Evolutionary conservation across 2,797 vertebrate species (phyloP).

Genomic region (Crax fasciolata): DNA sequence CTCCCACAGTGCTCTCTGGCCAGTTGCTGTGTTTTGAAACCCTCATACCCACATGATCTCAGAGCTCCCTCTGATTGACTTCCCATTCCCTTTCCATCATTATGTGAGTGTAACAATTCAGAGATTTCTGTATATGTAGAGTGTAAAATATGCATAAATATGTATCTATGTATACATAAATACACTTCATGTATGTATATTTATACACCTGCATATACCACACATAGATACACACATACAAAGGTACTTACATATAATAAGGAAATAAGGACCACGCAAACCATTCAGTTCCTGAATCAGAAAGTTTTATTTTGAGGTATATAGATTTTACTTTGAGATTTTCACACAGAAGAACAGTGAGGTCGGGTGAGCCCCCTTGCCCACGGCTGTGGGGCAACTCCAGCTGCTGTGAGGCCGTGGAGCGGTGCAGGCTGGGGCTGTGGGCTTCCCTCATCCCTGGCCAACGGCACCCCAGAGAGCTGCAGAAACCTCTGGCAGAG

Average conservation of each 20-base stretch:
- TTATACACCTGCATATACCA: background rate
- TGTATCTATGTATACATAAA: background rate
- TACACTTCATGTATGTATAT: background rate
- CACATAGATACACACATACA: background rate
- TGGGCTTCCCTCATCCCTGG: too few species aligned
- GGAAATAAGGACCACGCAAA: background rate
- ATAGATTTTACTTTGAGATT: background rate
- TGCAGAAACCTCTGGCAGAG: too few species aligned
- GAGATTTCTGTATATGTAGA: background rate
- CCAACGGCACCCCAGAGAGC: too few species aligned
- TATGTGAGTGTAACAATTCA: background rate
- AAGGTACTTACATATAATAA: background rate
- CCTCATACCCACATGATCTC: background rate
- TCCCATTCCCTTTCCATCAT: background rate
- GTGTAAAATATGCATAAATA: background rate
- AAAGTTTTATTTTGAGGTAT: background rate
- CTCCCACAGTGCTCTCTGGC: background rate
- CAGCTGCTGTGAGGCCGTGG: background rate
- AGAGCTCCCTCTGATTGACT: background rate
- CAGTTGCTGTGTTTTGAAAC: background rate
- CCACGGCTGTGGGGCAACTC: fast-evolving
- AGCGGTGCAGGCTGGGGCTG: background rate
- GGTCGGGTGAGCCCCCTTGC: too few species aligned
- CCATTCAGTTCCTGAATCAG: background rate
- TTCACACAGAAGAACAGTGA: background rate